phyloP scores from a whole-genome alignment of 2,797 vertebrate genomes.

The Rhyacichthys aspro region DNA sequence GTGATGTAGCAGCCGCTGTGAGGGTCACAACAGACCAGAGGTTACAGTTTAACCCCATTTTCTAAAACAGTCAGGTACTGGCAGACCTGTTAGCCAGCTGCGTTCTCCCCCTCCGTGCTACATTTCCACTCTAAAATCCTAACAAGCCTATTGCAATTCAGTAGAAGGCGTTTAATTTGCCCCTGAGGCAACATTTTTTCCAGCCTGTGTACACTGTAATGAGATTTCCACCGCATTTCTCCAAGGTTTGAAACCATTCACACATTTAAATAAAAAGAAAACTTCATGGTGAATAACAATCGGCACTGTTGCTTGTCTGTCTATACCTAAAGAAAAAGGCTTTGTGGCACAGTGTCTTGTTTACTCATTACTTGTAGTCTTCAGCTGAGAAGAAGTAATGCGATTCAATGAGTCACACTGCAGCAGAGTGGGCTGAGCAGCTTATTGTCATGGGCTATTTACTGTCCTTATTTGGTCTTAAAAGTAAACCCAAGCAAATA shows the following conservation, averaged over 20 bases:
- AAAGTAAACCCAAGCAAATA: conserved; percentile 44
- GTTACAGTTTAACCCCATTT: conserved; percentile 66
- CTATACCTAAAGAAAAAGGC: conserved; percentile 36
- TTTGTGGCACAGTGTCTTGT: conserved; percentile 51
- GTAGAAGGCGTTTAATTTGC: conserved; percentile 71
- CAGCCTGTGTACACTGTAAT: conserved; percentile 71
- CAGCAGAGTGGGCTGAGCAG: conserved; percentile 50
- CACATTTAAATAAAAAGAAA: conserved; percentile 59
- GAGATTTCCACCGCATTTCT: conserved; percentile 73
- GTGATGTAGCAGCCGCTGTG: conserved; percentile 20
- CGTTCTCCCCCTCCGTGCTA: conserved; percentile 1
- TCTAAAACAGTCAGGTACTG: conserved; percentile 54
- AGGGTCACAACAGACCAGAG: conserved; percentile 43
- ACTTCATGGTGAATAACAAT: conserved; percentile 69
- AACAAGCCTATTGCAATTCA: conserved; percentile 73
- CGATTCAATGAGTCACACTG: conserved; percentile 64
- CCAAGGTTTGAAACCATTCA: conserved; percentile 62
- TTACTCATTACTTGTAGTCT: conserved; percentile 64
- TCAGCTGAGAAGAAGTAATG: conserved; percentile 59
- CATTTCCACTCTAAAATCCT: conserved; percentile 69
- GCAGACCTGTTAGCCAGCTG: conserved; percentile 25
- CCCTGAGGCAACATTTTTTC: conserved; percentile 63
- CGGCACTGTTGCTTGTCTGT: conserved; percentile 43
- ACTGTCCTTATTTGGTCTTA: conserved; percentile 37
- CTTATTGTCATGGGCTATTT: conserved; percentile 54